Conservation (phyloP, 1,140 invertebrate genomes). For the Macrosteles quadrilineatus region DNA sequence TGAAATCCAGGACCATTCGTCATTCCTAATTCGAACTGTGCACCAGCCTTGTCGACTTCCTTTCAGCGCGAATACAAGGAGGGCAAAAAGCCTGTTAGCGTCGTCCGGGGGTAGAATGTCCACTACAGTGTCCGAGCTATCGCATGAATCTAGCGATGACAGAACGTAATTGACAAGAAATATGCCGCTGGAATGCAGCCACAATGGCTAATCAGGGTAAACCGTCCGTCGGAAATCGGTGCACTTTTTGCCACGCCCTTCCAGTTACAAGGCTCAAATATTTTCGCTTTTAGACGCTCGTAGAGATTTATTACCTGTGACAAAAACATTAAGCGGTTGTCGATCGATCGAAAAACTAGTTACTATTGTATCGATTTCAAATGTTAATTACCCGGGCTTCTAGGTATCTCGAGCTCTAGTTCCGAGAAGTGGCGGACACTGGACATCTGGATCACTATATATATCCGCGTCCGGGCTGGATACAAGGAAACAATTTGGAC, state of each 20-base stretch:
- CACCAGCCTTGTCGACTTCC: background rate
- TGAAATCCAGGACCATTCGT: background rate
- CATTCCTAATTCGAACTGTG: background rate
- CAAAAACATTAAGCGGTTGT: slow-evolving; percentile 11
- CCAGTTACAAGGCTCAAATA: slow-evolving; percentile 10
- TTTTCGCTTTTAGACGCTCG: background rate
- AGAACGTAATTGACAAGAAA: slow-evolving; percentile 3
- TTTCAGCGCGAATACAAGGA: background rate
- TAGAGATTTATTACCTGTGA: background rate
- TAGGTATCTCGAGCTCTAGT: slow-evolving; percentile 9
- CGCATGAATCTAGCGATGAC: background rate
- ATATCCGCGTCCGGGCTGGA: background rate
- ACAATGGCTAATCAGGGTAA: slow-evolving; percentile 10
- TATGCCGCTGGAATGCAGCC: slow-evolving; percentile 1
- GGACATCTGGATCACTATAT: background rate
- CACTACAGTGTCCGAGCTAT: background rate
- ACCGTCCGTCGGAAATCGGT: background rate
- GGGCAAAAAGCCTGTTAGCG: background rate
- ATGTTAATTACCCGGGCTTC: background rate
- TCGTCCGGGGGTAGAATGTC: too few relatives aligned
- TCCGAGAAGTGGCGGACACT: background rate
- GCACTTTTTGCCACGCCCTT: slow-evolving; percentile 6
- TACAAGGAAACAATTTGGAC: slow-evolving; percentile 12
- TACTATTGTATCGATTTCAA: slow-evolving; percentile 14
- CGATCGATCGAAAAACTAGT: slow-evolving; percentile 6